Base-by-base conservation (phyloP, 2,797 vertebrate genomes). In the Bryconaethiops microstoma region DNA sequence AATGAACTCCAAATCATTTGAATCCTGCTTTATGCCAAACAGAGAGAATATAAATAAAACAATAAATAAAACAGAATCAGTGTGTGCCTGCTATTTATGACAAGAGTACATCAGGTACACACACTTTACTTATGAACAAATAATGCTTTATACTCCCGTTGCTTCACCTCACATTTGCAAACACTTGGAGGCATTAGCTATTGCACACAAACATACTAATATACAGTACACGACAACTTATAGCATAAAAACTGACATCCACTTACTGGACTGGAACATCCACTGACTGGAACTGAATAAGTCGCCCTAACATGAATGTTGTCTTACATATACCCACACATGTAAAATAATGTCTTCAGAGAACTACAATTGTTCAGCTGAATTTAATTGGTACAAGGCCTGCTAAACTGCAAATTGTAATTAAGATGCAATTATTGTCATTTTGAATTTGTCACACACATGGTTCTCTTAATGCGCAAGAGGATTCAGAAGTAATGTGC, bases 21-120 rank as follows among this genome's bases (percentile, higher is more conserved):
- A 42, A 23, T 76, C 25, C 17, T 67, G 23, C 71, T 55, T 69
- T 62, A 78, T 77, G 74, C 79, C 55, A 80, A 12, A 82, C 55
- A 80, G 10, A 62, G 70, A 52, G 54, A 77, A 70, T 76, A 82
- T 80, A 62, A 79, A 77, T n/a, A n/a, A n/a, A n/a, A n/a, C n/a
- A n/a, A n/a, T n/a, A 55, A 79, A 77, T 80, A 73, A 70, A 68
- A 19, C 29, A 52, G 73, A 79, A 77, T 63, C 60, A 45, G 74
- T 82, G 69, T 69, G 42, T 60, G 54, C 10, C 45, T 48, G 45
- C 4, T 48, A 9, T 12, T 48, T 12, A 48, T 48, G 5, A 48
- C 10, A 1, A 4, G 45, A 48, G 45, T 48, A 48, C 45, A 48
- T 7, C 45, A 48, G 45, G 45, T 48, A 12, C 45, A 48, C 45